These are phyloP conservation scores for Caenorhabditis macrosperma DNA, from an alignment of 2,888 invertebrate species.

Conservation along the genomic window DNA sequence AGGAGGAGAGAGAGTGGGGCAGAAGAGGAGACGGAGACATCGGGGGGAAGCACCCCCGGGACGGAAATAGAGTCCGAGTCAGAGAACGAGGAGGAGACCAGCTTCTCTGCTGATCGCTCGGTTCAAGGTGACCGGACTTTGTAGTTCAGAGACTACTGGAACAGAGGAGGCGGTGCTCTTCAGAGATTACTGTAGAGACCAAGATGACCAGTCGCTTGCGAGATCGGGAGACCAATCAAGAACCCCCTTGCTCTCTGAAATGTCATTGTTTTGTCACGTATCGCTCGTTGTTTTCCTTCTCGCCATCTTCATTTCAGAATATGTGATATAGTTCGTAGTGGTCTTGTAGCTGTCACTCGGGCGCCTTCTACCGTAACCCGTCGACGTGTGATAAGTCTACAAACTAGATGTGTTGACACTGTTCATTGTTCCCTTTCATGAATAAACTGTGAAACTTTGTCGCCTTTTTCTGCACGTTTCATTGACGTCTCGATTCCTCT, in stretches of 20 bases:
- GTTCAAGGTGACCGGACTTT: slow-evolving; percentile 53
- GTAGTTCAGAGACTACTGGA: slow-evolving; percentile 19
- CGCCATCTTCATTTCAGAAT: no score
- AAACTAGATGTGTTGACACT: neutral
- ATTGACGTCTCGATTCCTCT: no score
- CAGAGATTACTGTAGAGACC: slow-evolving; percentile 8
- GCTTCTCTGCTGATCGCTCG: slow-evolving; percentile 55
- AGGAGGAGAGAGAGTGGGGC: neutral
- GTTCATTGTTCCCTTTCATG: neutral
- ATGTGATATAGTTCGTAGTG: slow-evolving; percentile 3
- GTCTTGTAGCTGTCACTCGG: neutral
- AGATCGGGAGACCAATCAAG: no score
- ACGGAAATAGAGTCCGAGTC: slow-evolving; percentile 41
- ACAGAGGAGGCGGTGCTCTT: slow-evolving; percentile 3
- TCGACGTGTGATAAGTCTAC: neutral
- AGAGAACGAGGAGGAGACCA: slow-evolving; percentile 47
- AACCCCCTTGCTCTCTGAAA: no score
- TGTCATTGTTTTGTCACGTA: neutral
- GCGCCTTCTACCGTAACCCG: neutral
- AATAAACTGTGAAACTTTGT: neutral
- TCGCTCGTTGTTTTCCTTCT: neutral
- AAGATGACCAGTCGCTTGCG: no score
- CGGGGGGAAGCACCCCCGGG: slow-evolving; percentile 12
- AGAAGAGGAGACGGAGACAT: slow-evolving; percentile 11
- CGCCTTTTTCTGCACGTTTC: neutral